Evolutionary conservation across 2,113 vertebrate species (phyloP).

Genomic region (Planiliza haematocheilus): DNA sequence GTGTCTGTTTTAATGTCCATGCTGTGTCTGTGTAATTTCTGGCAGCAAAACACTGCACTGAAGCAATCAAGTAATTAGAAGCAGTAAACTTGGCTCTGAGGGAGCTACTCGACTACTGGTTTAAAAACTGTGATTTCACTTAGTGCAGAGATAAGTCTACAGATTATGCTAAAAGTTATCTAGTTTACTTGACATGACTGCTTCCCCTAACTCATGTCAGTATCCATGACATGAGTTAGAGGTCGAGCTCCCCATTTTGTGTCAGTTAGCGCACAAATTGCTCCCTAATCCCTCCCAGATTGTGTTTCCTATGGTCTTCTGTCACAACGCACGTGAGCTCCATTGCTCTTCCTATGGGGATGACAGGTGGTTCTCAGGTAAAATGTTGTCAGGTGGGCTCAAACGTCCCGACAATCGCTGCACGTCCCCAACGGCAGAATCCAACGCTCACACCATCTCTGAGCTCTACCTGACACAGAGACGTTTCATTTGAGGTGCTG

Average conservation of each 20-base stretch:
- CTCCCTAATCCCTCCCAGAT: slow-evolving; percentile 70
- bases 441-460: slow-evolving; percentile 25
- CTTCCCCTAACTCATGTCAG: slow-evolving; percentile 18
- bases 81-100: not conserved
- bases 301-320: slow-evolving; percentile 70
- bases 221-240: slow-evolving; percentile 44
- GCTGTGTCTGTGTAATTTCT: slow-evolving; percentile 25
- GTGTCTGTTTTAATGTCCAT: slow-evolving; percentile 23
- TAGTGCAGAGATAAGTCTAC: not conserved
- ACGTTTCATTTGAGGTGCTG: slow-evolving; percentile 69
- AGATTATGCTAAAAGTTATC: not conserved
- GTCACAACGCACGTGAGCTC: slow-evolving; percentile 70
- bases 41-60: slow-evolving; percentile 2
- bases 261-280: slow-evolving; percentile 77
- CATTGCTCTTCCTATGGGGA: slow-evolving; percentile 53
- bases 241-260: slow-evolving; percentile 37
- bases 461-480: slow-evolving; percentile 53
- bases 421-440: slow-evolving; percentile 46
- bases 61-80: slow-evolving; percentile 1
- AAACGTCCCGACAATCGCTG: slow-evolving; percentile 38
- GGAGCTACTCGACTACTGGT: not conserved
- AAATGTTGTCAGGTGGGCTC: slow-evolving; percentile 68
- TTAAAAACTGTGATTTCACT: not conserved
- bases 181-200: not conserved
- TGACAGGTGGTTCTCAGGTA: slow-evolving; percentile 63